These are phyloP conservation scores for Poecile montanus DNA, from an alignment of 2,797 vertebrate genomes.

Conservation along the genomic window DNA sequence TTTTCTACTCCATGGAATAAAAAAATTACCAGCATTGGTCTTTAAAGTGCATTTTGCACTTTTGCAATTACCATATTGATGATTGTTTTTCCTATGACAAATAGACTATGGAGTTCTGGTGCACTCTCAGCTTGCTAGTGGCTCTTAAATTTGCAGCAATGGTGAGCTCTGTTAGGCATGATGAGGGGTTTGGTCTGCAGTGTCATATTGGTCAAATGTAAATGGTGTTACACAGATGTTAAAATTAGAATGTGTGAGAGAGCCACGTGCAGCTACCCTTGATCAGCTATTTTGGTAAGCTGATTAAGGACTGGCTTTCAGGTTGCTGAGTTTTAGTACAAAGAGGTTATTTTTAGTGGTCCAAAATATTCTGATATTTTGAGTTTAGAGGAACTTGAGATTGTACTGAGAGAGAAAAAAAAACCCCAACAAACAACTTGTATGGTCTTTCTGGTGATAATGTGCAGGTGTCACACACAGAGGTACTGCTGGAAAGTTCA, in stretches of 20 bases:
- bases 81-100: neutral
- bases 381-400: neutral
- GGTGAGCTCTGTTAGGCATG: neutral
- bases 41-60: constrained; percentile 34
- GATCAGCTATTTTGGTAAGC: neutral
- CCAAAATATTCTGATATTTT: neutral
- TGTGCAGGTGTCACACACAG: neutral
- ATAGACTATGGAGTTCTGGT: neutral
- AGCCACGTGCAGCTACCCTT: neutral
- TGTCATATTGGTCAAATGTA: neutral
- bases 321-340: neutral
- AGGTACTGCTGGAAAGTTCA: neutral
- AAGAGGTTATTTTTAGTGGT: neutral
- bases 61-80: constrained; percentile 9
- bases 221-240: neutral
- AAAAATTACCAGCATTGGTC: neutral
- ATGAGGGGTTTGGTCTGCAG: neutral
- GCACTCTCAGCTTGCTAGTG: neutral
- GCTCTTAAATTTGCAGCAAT: neutral
- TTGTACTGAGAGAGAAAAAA: neutral
- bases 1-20: constrained; percentile 20
- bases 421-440: neutral
- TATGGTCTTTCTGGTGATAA: neutral
- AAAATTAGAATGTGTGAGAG: neutral
- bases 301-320: neutral